Evolutionary conservation across 2,113 vertebrate genomes (phyloP).

Genomic region (Phalacrocorax carbo): DNA sequence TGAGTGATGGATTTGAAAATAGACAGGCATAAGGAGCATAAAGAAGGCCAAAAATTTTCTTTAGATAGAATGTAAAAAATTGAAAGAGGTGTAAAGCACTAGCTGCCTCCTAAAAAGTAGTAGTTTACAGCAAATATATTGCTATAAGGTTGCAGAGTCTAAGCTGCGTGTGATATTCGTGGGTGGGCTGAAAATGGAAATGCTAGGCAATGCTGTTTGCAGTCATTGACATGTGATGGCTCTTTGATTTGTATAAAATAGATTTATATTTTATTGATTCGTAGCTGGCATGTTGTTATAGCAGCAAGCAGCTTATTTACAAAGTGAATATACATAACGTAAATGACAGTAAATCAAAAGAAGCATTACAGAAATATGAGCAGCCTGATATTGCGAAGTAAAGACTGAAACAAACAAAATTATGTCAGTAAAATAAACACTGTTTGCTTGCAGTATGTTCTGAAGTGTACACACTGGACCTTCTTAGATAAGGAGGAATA

Average conservation of each 20-base stretch:
- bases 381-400: neutral
- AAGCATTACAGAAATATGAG: neutral
- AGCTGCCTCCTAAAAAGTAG: neutral
- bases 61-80: neutral
- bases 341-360: constrained; percentile 24
- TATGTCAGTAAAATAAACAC: neutral
- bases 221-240: neutral
- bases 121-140: neutral
- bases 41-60: neutral
- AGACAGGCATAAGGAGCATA: neutral
- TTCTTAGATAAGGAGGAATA: neutral
- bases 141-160: neutral
- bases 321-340: neutral
- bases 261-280: constrained; percentile 36
- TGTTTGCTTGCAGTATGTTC: neutral
- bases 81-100: neutral
- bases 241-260: constrained; percentile 16
- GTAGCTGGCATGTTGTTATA: neutral
- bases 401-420: neutral
- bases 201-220: neutral
- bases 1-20: neutral
- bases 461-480: neutral
- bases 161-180: neutral
- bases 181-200: neutral
- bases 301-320: constrained; percentile 22